A percentile compares a stretch with the other conserved stretches of the same genome.
Conservation (phyloP, 1,140 invertebrate genomes). For the Luehdorfia chinensis region DNA sequence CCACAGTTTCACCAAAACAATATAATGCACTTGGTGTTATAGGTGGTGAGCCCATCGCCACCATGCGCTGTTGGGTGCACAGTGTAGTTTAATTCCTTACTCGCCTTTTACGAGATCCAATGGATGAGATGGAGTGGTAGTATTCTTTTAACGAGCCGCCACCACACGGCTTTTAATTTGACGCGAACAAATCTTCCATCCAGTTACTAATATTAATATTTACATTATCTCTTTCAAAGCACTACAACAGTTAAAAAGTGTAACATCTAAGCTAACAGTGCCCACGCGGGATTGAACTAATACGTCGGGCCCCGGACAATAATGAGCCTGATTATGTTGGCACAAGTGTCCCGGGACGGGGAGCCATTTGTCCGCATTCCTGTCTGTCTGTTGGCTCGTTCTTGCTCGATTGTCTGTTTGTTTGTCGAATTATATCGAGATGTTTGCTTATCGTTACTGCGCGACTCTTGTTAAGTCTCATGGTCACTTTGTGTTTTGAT, state of each 20-base stretch:
- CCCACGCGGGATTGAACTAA: neutral
- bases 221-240: neutral
- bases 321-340: conserved; percentile 16
- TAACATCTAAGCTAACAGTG: conserved; percentile 12
- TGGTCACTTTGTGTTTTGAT: no score
- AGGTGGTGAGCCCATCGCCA: no score
- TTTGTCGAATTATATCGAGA: conserved; percentile 17
- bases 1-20: no score
- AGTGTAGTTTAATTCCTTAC: no score
- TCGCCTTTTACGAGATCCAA: no score
- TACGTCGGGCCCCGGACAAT: no score
- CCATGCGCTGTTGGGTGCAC: no score
- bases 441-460: conserved; percentile 11
- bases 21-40: no score
- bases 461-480: no score
- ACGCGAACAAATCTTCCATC: neutral
- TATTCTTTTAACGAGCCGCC: no score
- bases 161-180: no score
- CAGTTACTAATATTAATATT: conserved; percentile 12
- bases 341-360: neutral
- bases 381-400: neutral
- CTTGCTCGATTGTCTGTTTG: neutral
- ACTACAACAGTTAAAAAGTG: conserved; percentile 5
- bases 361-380: conserved; percentile 8
- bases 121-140: no score